Percentiles rank a stretch among this genome's conserved stretches.
These are phyloP conservation scores for Alviniconcha strummeri DNA, from an alignment of 2,888 invertebrate genomes.

Conservation along the genomic window DNA sequence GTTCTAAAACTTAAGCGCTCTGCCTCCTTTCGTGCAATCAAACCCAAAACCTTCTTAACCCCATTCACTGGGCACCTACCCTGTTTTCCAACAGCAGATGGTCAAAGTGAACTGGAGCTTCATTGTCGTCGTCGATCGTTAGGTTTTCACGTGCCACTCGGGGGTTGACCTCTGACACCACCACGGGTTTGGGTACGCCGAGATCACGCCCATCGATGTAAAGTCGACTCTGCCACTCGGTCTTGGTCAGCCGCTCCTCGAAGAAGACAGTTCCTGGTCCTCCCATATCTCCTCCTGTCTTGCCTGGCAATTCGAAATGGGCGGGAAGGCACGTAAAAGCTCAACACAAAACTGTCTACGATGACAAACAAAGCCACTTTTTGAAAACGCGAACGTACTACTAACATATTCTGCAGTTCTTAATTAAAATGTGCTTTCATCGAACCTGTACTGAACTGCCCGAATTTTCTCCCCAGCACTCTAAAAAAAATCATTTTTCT, in stretches of 20 bases:
- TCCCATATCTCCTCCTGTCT: slow-evolving; percentile 49
- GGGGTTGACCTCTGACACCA: slow-evolving; percentile 53
- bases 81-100: slow-evolving; percentile 56
- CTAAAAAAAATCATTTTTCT: too few relatives aligned
- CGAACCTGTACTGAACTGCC: too few relatives aligned
- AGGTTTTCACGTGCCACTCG: slow-evolving; percentile 41
- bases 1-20: too few relatives aligned
- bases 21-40: too few relatives aligned
- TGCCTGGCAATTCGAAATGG: slow-evolving; percentile 28
- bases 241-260: slow-evolving; percentile 48
- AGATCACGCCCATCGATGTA: slow-evolving; percentile 55
- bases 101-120: slow-evolving; percentile 57
- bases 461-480: too few relatives aligned
- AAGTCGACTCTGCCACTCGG: slow-evolving; percentile 47
- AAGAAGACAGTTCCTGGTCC: slow-evolving; percentile 62
- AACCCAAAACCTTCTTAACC: too few relatives aligned
- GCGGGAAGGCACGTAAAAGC: too few relatives aligned
- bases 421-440: too few relatives aligned
- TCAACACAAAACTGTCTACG: too few relatives aligned
- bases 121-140: slow-evolving; percentile 42
- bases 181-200: slow-evolving; percentile 51
- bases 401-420: too few relatives aligned
- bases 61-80: slow-evolving; percentile 36
- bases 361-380: too few relatives aligned
- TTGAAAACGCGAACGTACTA: too few relatives aligned